Percentiles rank a stretch among this genome's conserved stretches.
Evolutionary conservation across 1,140 invertebrate genomes (phyloP).

Genomic region (Euwallacea similis): DNA sequence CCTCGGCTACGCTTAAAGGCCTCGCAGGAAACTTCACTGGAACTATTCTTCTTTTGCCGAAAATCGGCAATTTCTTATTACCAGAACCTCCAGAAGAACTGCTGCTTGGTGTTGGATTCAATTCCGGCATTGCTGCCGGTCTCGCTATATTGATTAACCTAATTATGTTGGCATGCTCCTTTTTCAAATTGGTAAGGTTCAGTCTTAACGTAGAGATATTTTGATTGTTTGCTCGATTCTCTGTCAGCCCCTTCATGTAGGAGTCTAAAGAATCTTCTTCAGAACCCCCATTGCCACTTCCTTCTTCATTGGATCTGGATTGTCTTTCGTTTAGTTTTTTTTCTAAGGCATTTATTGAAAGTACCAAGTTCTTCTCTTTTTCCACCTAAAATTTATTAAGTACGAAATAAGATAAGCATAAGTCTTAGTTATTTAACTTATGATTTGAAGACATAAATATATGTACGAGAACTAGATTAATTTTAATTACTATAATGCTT

Average conservation of each 20-base stretch:
- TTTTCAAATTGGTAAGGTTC: conserved; percentile 68
- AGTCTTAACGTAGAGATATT: conserved; percentile 58
- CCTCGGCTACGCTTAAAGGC: background rate
- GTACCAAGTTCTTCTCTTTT: conserved; percentile 65
- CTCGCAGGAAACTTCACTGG: conserved; percentile 3
- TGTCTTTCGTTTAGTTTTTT: conserved; percentile 60
- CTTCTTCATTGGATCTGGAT: conserved; percentile 29
- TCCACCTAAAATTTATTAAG: conserved; percentile 58
- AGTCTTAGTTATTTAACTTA: too few species aligned
- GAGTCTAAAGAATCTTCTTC: conserved; percentile 70
- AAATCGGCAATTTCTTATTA: conserved; percentile 45
- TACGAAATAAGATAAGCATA: too few species aligned
- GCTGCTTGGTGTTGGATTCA: conserved; percentile 5
- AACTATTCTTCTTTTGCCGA: conserved; percentile 46
- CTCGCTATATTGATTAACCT: conserved; percentile 71
- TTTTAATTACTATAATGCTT: too few species aligned
- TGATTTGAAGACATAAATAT: too few species aligned
- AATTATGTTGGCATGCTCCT: conserved; percentile 68
- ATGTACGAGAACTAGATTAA: too few species aligned
- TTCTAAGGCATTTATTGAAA: conserved; percentile 64
- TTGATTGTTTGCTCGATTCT: conserved; percentile 56
- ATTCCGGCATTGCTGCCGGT: conserved; percentile 68
- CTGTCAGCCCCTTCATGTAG: conserved; percentile 69
- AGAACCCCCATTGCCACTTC: conserved; percentile 50
- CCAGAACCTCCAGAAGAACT: conserved; percentile 19